A percentile compares a stretch with the other conserved stretches of the same genome.
phyloP scores from a whole-genome alignment of 2,113 vertebrate species.

The Neogobius melanostomus region DNA sequence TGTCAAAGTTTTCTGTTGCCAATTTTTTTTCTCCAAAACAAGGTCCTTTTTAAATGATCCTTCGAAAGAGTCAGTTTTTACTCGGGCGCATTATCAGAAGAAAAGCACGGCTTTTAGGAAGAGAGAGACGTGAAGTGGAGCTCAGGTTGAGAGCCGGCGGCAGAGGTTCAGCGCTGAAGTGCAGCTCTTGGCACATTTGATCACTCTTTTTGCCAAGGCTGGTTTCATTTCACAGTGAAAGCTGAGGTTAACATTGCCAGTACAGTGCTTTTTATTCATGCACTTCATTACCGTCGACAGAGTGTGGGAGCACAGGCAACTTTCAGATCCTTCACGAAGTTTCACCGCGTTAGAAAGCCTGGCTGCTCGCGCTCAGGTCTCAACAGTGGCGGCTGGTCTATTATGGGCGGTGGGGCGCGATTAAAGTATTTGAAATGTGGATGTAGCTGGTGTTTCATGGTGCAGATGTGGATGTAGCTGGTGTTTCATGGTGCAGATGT shows the following conservation, averaged over 20 bases:
- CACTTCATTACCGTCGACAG: not conserved
- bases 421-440: no score
- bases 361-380: not conserved
- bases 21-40: not conserved
- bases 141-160: not conserved
- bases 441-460: no score
- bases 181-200: slow-evolving; percentile 2
- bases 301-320: not conserved
- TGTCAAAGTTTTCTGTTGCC: not conserved
- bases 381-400: no score
- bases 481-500: no score
- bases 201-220: not conserved
- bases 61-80: not conserved
- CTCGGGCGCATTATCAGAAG: not conserved
- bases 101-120: not conserved
- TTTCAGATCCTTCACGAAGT: not conserved
- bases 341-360: not conserved
- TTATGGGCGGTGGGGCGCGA: no score
- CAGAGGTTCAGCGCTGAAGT: not conserved
- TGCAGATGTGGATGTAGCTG: no score
- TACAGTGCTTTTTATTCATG: not conserved
- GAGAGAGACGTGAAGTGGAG: not conserved
- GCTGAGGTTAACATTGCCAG: not conserved
- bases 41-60: not conserved
- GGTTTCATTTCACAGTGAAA: not conserved